Evolutionary conservation across 2,797 vertebrate species (phyloP), one percentile per base, ranked within the genome.

Genomic region (Numenius phaeopus): DNA sequence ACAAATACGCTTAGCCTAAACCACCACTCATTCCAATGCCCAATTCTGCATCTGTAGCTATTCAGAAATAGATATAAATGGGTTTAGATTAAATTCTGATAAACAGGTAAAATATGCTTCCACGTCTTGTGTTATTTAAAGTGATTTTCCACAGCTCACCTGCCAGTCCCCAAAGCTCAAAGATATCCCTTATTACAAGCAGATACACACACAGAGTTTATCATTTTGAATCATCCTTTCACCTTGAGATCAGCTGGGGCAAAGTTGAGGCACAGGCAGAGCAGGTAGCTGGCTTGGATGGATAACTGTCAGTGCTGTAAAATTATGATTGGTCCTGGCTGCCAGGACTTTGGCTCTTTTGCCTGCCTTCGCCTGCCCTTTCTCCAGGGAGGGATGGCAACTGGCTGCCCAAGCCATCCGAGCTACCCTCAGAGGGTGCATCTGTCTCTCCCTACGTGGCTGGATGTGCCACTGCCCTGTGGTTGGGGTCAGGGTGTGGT

Each of bases 61-160:
- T 84, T 88, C 5, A 37, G 50, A 78, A 96, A 78, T 12, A 70
- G 39, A 27, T n/a, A 40, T 30, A 73, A 72, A 23, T 59, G 44
- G 40, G 18, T 76, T 70, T 78, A 81, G 30, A 83, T 86, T 90
- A 95, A 94, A 91, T 57, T 59, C n/a, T 91, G 69, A 78, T 89
- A 83, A 89, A 85, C 4, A 77, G 39, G 80, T 69, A 64, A 83
- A 81, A 30, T 39, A 58, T 72, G 5, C 34, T 76, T 86, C 58
- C 27, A 16, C 14, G 34, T 52, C 26, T 81, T 21, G 6, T 54
- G 27, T 57, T 69, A 87, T 75, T 94, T 77, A 59, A 95, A 62
- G 49, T 44, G 40, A 14, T 85, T 94, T 93, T 89, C 26, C 29
- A 55, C 44, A 87, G 39, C 24, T 92, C 29, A 27, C 13, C 67